These are phyloP conservation scores for Atherix ibis DNA, from an alignment of 2,888 invertebrate genomes.

Conservation along the genomic window DNA sequence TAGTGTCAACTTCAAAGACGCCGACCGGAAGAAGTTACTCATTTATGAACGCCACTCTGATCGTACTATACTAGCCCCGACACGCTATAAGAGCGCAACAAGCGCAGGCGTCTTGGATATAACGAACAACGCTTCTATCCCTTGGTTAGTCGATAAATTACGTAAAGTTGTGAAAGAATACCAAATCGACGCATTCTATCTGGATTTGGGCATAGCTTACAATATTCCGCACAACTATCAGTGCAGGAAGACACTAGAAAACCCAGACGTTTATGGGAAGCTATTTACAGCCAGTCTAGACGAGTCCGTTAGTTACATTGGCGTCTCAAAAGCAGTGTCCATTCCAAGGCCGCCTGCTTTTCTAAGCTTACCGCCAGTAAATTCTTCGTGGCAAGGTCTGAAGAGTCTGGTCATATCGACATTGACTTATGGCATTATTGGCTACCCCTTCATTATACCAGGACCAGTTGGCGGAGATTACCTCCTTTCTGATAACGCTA, in stretches of 20 bases:
- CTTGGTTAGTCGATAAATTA: slow-evolving; percentile 65
- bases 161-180: slow-evolving; percentile 53
- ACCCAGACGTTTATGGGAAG: slow-evolving; percentile 71
- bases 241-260: slow-evolving; percentile 52
- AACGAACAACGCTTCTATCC: slow-evolving; percentile 63
- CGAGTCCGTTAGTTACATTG: slow-evolving; percentile 44
- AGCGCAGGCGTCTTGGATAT: slow-evolving; percentile 78
- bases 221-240: slow-evolving; percentile 78
- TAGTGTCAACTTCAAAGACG: slow-evolving; percentile 65
- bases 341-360: slow-evolving; percentile 75
- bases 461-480: slow-evolving; percentile 89
- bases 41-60: slow-evolving; percentile 68
- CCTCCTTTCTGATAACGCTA: slow-evolving; percentile 39
- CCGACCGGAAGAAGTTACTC: slow-evolving; percentile 56
- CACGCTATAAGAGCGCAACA: slow-evolving; percentile 61
- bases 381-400: slow-evolving; percentile 78
- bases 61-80: slow-evolving; percentile 63
- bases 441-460: slow-evolving; percentile 85
- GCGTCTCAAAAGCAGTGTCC: slow-evolving; percentile 67
- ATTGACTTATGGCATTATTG: slow-evolving; percentile 73
- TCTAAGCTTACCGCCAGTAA: slow-evolving; percentile 68
- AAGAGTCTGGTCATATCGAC: slow-evolving; percentile 73
- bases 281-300: slow-evolving; percentile 50
- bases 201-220: slow-evolving; percentile 67
- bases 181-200: slow-evolving; percentile 70